Evolutionary conservation across 2,113 vertebrate genomes (phyloP).

Genomic region (Podarcis raffonei): DNA sequence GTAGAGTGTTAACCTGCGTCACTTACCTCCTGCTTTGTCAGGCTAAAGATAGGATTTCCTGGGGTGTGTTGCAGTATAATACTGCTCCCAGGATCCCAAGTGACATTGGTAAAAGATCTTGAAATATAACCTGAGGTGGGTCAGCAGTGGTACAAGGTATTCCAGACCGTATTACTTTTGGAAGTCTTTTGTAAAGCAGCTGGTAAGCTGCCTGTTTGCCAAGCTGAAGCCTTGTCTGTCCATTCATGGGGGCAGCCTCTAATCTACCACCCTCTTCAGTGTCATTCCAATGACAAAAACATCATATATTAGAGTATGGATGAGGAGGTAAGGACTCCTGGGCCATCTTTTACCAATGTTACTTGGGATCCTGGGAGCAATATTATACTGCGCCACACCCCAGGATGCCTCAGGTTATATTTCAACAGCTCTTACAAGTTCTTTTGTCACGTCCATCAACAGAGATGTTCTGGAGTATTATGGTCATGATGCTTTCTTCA

Average conservation of each 20-base stretch:
- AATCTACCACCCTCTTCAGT: neutral
- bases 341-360: neutral
- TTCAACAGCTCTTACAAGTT: neutral
- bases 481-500: neutral
- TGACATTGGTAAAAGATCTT: neutral
- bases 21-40: neutral
- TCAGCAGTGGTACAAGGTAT: neutral
- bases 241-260: neutral
- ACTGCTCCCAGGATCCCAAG: neutral
- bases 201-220: neutral
- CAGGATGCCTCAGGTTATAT: too few species aligned
- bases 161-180: neutral
- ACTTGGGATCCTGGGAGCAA: neutral
- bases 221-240: neutral
- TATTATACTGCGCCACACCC: neutral
- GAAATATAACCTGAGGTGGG: neutral
- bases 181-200: neutral
- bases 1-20: neutral
- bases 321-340: neutral
- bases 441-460: neutral
- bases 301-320: neutral
- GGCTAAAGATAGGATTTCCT: too few species aligned
- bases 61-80: neutral
- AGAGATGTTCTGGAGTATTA: neutral
- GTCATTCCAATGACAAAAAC: neutral